A percentile compares a stretch with the other conserved stretches of the same genome.
These are phyloP conservation scores for Zootermopsis nevadensis DNA, from an alignment of 2,888 invertebrate genomes.

Conservation along the genomic window DNA sequence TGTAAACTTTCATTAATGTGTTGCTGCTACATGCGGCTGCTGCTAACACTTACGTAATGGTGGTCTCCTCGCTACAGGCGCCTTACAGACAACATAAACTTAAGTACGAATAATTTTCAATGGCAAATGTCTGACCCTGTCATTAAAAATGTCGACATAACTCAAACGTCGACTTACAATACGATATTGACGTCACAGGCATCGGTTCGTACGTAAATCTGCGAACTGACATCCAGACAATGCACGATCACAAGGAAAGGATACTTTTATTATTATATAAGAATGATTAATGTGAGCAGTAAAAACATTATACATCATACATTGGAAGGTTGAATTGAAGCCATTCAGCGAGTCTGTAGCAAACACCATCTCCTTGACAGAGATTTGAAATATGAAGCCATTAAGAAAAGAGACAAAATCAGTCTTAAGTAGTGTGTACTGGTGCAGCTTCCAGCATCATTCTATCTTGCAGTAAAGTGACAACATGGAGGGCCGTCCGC, in stretches of 20 bases:
- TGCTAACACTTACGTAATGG: no score
- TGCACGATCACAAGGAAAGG: background rate
- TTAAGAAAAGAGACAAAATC: background rate
- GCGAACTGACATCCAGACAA: conserved; percentile 5
- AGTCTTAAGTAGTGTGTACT: background rate
- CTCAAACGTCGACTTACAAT: conserved; percentile 14
- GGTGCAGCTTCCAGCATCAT: background rate
- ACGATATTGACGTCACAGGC: background rate
- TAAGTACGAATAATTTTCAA: background rate
- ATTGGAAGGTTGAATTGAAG: background rate
- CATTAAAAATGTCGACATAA: background rate
- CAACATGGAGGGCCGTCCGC: background rate
- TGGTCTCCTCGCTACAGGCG: no score
- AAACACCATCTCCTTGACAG: conserved; percentile 19
- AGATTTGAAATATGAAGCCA: conserved; percentile 13
- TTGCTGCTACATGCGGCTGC: no score
- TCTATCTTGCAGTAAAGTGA: background rate
- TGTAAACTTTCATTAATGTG: no score
- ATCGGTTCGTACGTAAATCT: background rate
- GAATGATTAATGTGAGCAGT: conserved; percentile 11
- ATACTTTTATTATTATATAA: conserved; percentile 12
- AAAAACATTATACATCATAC: conserved; percentile 19
- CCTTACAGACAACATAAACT: background rate
- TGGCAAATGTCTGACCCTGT: conserved; percentile 6
- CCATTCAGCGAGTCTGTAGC: background rate